Percentiles rank a stretch among this genome's conserved stretches.
phyloP scores from a whole-genome alignment of 2,113 vertebrate genomes.

The Eulemur rufifrons region DNA sequence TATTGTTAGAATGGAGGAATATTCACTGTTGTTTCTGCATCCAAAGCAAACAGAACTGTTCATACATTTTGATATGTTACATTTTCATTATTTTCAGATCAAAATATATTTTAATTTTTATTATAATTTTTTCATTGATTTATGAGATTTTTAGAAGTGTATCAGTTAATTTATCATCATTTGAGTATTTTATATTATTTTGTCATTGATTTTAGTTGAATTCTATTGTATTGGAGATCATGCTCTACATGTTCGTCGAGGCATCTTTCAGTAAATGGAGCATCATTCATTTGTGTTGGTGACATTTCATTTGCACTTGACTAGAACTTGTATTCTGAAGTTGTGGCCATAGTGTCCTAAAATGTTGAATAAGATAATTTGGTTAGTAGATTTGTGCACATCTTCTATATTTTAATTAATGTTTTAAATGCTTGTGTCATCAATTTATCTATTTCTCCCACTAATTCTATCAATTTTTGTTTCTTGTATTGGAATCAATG shows the following conservation, averaged over 20 bases:
- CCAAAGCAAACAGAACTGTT: neutral
- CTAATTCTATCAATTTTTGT: neutral
- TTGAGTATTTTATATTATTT: neutral
- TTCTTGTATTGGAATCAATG: neutral
- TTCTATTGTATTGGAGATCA: neutral
- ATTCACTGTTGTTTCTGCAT: neutral
- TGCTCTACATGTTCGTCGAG: neutral
- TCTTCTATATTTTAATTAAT: neutral
- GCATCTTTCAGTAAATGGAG: neutral
- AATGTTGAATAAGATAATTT: neutral
- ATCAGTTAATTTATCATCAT: neutral
- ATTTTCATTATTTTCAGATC: neutral
- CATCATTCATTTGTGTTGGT: neutral
- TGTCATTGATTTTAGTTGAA: neutral
- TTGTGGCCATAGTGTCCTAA: neutral
- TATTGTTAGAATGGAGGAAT: neutral
- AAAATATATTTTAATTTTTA: conserved; percentile 18
- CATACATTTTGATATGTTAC: neutral
- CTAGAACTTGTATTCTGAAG: neutral
- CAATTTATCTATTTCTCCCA: neutral
- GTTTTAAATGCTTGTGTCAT: neutral
- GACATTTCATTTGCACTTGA: neutral
- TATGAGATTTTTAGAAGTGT: neutral
- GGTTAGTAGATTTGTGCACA: neutral
- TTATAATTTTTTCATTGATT: neutral